Conservation (phyloP, 2,888 invertebrate genomes). For the Serrognathus titanus region DNA sequence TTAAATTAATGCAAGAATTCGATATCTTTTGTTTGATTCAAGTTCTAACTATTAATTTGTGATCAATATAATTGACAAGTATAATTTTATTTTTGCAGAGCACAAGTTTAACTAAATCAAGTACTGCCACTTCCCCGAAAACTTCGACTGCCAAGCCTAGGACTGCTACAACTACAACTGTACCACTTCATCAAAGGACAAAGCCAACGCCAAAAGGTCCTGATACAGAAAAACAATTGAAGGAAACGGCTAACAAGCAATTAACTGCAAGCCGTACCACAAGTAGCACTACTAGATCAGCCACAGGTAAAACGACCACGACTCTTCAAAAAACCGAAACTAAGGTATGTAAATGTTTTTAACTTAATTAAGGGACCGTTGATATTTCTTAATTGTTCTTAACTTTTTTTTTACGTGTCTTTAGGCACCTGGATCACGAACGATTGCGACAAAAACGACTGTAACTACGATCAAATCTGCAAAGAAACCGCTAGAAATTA, state of each 20-base stretch:
- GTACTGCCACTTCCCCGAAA: slow-evolving; percentile 22
- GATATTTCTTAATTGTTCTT: background rate
- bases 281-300: slow-evolving; percentile 31
- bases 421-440: slow-evolving; percentile 25
- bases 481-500: slow-evolving; percentile 34
- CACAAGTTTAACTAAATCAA: slow-evolving; percentile 19
- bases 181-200: slow-evolving; percentile 31
- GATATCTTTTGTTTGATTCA: too few relatives aligned
- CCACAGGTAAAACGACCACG: slow-evolving; percentile 28
- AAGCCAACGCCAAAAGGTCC: slow-evolving; percentile 32
- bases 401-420: slow-evolving; percentile 6
- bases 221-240: slow-evolving; percentile 57
- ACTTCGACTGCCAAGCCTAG: slow-evolving; percentile 13
- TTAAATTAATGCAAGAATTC: too few relatives aligned
- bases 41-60: too few relatives aligned
- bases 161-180: slow-evolving; percentile 18
- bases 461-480: slow-evolving; percentile 27
- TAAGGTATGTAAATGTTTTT: slow-evolving; percentile 31
- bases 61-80: too few relatives aligned
- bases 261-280: slow-evolving; percentile 42
- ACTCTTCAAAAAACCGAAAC: slow-evolving; percentile 37
- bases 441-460: slow-evolving; percentile 38
- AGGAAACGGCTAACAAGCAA: slow-evolving; percentile 69
- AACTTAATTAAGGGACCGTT: background rate
- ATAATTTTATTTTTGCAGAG: slow-evolving; percentile 13